Base-by-base conservation (phyloP, 2,113 vertebrate species). In the Hypomesus transpacificus region DNA sequence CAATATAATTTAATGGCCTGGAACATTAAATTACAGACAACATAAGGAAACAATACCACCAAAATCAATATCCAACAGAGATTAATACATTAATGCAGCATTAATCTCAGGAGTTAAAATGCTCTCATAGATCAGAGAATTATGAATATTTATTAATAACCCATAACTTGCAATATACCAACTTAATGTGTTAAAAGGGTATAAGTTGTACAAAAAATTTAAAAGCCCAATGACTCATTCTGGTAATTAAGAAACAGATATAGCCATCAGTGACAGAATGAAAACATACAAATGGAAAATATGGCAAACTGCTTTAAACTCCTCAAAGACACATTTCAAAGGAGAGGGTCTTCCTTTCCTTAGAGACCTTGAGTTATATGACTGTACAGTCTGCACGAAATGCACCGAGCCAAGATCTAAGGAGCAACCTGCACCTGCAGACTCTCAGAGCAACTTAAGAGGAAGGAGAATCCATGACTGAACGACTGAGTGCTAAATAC, bases 311-410 rank as follows among this genome's bases (percentile, higher is more conserved):
- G 62, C 71, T 80, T 78, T 70, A 26, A 50, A 80, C 69, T 70
- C 70, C 78, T 75, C 75, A 78, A 74, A 82, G 69, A 59, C 65
- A 75, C 53, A 76, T 74, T 74, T 82, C 70, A 78, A 78, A 80
- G 75, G 59, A 21, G 14, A 34, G 22, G 54, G 58, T 76, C 73
- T 79, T 70, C 71, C 68, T 63, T 21, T 77, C 78, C 71, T 70
- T 59, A 20, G 71, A 79, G 75, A 65, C 21, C 24, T 16, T 70
- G 70, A 84, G 69, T 82, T 80, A 80, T 80, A 70, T 52, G 68
- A 63, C 46, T 34, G 24, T 64, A 21, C 63, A 65, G 73, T 73
- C 69, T n/a, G 63, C 58, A 68, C 54, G 66, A 75, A 75, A 66
- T 66, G 64, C 53, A 53, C 63, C 18, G 59, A 54, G 66, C 67